Percentiles rank a stretch among this genome's conserved stretches.
Conservation (phyloP, 2,888 invertebrate species). For the Limnephilus marmoratus region DNA sequence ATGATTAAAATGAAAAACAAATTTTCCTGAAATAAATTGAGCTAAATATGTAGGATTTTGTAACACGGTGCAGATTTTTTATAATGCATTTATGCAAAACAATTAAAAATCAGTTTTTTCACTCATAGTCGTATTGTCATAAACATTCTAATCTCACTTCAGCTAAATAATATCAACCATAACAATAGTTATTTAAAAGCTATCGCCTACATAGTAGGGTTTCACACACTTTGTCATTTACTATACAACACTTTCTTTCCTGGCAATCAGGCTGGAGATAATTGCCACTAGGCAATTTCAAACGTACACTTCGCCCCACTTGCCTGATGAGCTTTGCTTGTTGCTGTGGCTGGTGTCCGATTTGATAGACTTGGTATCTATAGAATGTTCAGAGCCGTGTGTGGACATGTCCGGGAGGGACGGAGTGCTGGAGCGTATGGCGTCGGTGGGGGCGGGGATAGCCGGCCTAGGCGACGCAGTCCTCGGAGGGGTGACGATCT, state of each 20-base stretch:
- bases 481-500: constrained; percentile 72
- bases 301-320: constrained; percentile 63
- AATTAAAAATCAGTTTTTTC: not conserved
- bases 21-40: not conserved
- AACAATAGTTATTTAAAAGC: constrained; percentile 22
- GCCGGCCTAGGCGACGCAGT: constrained; percentile 53
- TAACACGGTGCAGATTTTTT: not conserved
- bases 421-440: constrained; percentile 47
- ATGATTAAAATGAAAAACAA: not conserved
- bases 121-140: constrained; percentile 5
- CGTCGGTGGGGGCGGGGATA: constrained; percentile 41
- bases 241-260: constrained; percentile 15
- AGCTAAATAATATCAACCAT: constrained; percentile 37
- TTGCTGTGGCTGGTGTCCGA: constrained; percentile 31
- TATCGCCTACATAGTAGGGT: constrained; percentile 50
- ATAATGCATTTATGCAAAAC: not conserved
- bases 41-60: not conserved
- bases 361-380: constrained; percentile 6
- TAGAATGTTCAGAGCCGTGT: constrained; percentile 33
- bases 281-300: constrained; percentile 30
- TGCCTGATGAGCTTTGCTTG: constrained; percentile 51
- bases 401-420: constrained; percentile 39
- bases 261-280: constrained; percentile 25
- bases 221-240: not conserved
- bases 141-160: constrained; percentile 48